Conservation (phyloP, 2,113 vertebrate genomes). For the Rostratula benghalensis region DNA sequence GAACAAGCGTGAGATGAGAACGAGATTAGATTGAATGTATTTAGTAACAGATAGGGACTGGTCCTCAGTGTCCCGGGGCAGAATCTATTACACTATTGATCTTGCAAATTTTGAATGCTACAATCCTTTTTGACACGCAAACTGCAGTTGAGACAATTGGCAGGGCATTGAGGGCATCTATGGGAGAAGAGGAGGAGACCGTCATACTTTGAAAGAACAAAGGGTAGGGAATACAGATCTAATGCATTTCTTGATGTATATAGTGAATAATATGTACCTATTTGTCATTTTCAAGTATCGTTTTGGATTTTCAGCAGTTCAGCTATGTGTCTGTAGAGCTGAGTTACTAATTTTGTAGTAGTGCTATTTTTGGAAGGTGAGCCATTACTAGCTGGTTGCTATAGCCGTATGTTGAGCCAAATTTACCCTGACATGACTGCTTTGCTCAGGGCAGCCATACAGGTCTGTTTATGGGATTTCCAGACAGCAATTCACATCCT, state of each 20-base stretch:
- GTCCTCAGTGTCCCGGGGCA: rapidly evolving
- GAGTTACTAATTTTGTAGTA: background rate
- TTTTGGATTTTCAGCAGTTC: background rate
- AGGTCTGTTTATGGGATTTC: background rate
- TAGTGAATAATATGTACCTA: background rate
- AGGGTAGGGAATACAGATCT: background rate
- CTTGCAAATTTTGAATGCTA: background rate
- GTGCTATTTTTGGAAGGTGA: background rate
- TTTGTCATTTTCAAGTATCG: background rate
- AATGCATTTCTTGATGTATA: background rate
- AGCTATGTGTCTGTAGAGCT: background rate
- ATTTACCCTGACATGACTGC: background rate
- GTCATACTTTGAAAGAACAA: background rate
- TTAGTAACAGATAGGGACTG: background rate
- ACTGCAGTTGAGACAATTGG: background rate
- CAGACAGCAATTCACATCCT: background rate
- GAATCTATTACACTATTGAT: background rate
- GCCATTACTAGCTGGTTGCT: background rate
- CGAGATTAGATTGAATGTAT: background rate
- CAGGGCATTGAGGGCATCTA: background rate
- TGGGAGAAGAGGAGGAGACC: background rate
- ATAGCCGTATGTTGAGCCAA: background rate
- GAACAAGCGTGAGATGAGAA: background rate
- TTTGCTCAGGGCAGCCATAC: background rate
- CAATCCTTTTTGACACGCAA: background rate